Evolutionary conservation across 1,140 invertebrate species (phyloP).

Genomic region (Lasioglossum baleicum): DNA sequence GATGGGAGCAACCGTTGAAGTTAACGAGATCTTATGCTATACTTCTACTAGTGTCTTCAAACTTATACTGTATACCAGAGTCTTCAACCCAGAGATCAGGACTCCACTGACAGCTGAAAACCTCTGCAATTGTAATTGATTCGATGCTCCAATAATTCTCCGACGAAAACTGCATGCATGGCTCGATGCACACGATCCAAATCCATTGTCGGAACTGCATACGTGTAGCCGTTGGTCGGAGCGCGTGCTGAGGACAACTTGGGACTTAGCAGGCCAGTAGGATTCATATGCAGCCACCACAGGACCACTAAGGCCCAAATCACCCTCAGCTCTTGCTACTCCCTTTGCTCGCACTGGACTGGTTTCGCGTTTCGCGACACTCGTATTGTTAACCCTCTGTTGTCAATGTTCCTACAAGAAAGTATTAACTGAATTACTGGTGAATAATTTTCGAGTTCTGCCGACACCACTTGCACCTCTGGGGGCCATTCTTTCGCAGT

Average conservation of each 20-base stretch:
- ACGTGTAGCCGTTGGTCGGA: slow-evolving; percentile 17
- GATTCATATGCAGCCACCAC: slow-evolving; percentile 76
- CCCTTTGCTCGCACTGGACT: slow-evolving; percentile 29
- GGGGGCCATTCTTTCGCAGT: background rate
- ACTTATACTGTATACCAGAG: no score
- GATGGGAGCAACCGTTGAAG: no score
- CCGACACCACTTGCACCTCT: background rate
- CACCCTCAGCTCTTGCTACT: slow-evolving; percentile 32
- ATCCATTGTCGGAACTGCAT: background rate
- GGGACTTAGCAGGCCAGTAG: slow-evolving; percentile 81
- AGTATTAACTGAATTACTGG: slow-evolving; percentile 27
- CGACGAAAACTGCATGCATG: background rate
- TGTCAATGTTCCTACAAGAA: slow-evolving; percentile 8
- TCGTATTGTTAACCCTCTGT: slow-evolving; percentile 25
- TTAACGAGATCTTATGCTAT: no score
- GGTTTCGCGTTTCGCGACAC: background rate
- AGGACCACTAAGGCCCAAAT: slow-evolving; percentile 80
- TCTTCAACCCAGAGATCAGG: no score
- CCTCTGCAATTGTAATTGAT: slow-evolving; percentile 41
- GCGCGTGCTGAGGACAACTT: slow-evolving; percentile 71
- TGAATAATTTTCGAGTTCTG: slow-evolving; percentile 16
- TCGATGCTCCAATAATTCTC: slow-evolving; percentile 49
- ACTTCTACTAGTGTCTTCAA: no score
- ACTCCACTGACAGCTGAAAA: no score
- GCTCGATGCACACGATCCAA: background rate